A percentile compares a stretch with the other conserved stretches of the same genome.
Conservation (phyloP, 2,888 invertebrate species). For the Pheosia tremula region DNA sequence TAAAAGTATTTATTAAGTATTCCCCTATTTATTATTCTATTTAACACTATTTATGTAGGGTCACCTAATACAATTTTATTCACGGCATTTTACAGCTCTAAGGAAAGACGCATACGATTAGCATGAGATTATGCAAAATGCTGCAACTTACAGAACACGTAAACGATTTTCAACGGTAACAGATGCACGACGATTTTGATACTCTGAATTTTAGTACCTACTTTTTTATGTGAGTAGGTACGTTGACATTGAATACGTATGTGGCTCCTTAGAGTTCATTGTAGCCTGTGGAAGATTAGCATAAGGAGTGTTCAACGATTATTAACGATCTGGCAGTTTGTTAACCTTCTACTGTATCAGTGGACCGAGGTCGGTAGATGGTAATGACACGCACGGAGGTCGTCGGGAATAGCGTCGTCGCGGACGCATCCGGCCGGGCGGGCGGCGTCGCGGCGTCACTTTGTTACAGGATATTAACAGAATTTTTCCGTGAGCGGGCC, state of each 20-base stretch:
- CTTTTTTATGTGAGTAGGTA: not conserved
- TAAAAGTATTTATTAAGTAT: too few relatives aligned
- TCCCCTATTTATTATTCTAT: too few relatives aligned
- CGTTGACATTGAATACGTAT: not conserved
- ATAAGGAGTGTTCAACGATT: not conserved
- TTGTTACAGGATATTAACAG: not conserved
- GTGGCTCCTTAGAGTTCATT: not conserved
- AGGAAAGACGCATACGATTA: not conserved
- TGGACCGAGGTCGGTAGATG: not conserved
- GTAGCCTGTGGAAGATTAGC: not conserved
- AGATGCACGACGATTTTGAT: not conserved
- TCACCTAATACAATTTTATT: not conserved
- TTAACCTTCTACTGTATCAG: slow-evolving; percentile 1
- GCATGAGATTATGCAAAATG: slow-evolving; percentile 34
- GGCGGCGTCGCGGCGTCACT: not conserved
- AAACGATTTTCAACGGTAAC: not conserved
- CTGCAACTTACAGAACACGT: not conserved
- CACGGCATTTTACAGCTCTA: not conserved
- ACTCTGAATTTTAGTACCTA: not conserved
- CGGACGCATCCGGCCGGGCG: not conserved
- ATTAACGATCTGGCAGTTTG: not conserved
- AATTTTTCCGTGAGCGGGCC: not conserved
- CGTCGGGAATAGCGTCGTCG: not conserved
- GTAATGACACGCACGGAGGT: slow-evolving; percentile 2
- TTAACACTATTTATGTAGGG: too few relatives aligned